Evolutionary conservation across 2,888 invertebrate genomes (phyloP), one percentile per base, ranked within the genome.

Genomic region (Nowickia ferox): DNA sequence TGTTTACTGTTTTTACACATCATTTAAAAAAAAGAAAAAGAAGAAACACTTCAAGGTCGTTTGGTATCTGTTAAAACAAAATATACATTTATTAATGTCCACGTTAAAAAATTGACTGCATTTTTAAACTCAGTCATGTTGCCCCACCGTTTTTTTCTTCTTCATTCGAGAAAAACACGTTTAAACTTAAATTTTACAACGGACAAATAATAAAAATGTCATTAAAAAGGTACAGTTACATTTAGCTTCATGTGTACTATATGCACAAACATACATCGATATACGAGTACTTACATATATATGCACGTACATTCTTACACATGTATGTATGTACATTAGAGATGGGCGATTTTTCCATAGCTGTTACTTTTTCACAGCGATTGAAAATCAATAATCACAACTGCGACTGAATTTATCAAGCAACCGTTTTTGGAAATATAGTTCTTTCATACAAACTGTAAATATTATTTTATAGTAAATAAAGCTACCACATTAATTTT

Each of bases 191-290:
- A 9, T 3, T 13, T 46, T n/a, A 17, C 44, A 63, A 63, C 9
- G 63, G 11, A 51, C 48, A 11, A 44, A 59, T 30, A 30, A 30
- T 30, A 48, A 59, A 30, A 74, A 51, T 17, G 8, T 46, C 55
- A 55, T 22, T 42, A 76, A 76, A 66, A 76, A 76, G 76, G 55
- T 76, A 55, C 76, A 66, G 66, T 66, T 76, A 30, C 55, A 55
- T 30, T 38, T 15, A 40, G 5, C 38, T 59, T 48, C 48, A 48
- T 57, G n/a, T 15, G 22, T 19, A 10, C 6, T 17, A 44, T 11
- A 9, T 63, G 40, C 6, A 40, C n/a, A 17, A 2, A 13, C n/a
- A 51, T 48, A 48, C 8, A 6, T 15, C 15, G 15, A 51, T 15
- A 51, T 51, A 51, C n/a, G 2, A 8, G 2, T 10, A 48, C 2